Percentiles rank a stretch among this genome's conserved stretches.
Evolutionary conservation across 2,888 invertebrate species (phyloP).

Genomic region (Stenodera caucasica): DNA sequence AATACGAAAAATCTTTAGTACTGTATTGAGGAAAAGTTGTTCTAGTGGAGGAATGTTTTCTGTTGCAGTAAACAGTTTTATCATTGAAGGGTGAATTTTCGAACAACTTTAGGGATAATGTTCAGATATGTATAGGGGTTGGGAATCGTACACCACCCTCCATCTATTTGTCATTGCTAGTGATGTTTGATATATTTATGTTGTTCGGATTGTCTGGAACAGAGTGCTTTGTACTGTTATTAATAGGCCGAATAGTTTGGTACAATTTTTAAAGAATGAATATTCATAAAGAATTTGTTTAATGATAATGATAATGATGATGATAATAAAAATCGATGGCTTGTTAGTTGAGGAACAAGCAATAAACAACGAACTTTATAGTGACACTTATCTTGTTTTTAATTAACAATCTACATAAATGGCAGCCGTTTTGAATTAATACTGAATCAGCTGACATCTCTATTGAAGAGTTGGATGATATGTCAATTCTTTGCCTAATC

Average conservation of each 20-base stretch:
- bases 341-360: background rate
- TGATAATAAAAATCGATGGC: conserved; percentile 2
- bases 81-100: conserved; percentile 29
- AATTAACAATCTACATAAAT: background rate
- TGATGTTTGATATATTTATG: conserved; percentile 56
- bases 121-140: conserved; percentile 6
- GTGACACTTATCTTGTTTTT: conserved; percentile 1
- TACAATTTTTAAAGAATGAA: background rate
- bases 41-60: conserved; percentile 29
- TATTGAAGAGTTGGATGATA: background rate
- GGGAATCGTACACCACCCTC: conserved; percentile 41
- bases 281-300: background rate
- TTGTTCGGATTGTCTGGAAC: conserved; percentile 51
- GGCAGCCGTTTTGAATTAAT: background rate
- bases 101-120: conserved; percentile 23
- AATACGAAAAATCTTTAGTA: conserved; percentile 36
- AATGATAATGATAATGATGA: background rate
- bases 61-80: conserved; percentile 29
- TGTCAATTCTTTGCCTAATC: background rate
- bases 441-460: background rate
- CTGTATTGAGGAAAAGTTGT: background rate
- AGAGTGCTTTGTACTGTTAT: conserved; percentile 49
- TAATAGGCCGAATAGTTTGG: conserved; percentile 38
- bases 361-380: background rate
- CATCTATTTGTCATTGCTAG: conserved; percentile 55